Base-by-base conservation (phyloP, 2,113 vertebrate species). In the Chlorodrepanis virens region DNA sequence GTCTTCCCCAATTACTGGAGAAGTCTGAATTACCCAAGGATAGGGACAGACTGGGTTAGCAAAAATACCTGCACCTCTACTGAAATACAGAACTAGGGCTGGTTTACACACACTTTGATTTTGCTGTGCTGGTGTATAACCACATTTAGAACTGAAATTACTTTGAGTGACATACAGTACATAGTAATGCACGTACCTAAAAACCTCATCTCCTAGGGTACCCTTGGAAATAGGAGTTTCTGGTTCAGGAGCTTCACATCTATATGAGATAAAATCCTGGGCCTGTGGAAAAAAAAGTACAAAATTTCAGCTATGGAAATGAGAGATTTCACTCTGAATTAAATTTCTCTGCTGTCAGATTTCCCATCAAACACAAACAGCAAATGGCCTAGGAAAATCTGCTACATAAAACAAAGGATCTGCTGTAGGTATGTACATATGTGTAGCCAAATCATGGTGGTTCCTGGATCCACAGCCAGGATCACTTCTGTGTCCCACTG, bases 401-500 rank as follows among this genome's bases (percentile, higher is more conserved):
- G 5, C 27, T 6, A 4, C 1, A 3, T 5, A 23, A 45, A 70
- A 39, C 5, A 12, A 17, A 1, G 50, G 35, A 45, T 21, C 24
- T 39, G 4, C 27, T 17, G 21, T 8, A 29, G 47, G 28, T 24
- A 4, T 2, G 33, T 12, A 21, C 15, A 1, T 2, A 2, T 3
- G 8, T 3, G 31, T 3, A 44, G 50, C 49, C 24, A 16, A 40
- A 65, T 12, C 10, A 0, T 1, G 10, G 17, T 4, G 29, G 19
- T 5, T 65, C 56, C 84, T 5, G n/a, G 16, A 24, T 61, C 33
- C 47, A 61, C 5, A 18, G 47, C 17, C 21, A 22, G 13, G 10
- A 6, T 10, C 5, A 1, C 3, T 11, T 29, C n/a, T 35, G 25
- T 5, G 16, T 2, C 3, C 5, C 33, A 0, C 6, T 5, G 17